These are phyloP conservation scores for Drosophila sechellia DNA, from an alignment of 1,140 invertebrate genomes.

Conservation along the genomic window DNA sequence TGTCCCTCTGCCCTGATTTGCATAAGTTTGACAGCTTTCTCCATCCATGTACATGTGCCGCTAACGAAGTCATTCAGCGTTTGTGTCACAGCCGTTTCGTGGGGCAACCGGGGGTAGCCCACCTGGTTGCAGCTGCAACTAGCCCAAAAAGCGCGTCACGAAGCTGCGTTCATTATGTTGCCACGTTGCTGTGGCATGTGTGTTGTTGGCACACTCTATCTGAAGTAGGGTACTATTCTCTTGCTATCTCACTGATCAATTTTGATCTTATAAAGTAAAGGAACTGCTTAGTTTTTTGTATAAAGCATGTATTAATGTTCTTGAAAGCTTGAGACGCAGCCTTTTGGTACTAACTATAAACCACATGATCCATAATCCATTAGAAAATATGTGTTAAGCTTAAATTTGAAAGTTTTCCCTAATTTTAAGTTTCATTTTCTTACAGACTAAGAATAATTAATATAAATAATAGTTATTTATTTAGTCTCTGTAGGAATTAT, in stretches of 20 bases:
- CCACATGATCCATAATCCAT: no score
- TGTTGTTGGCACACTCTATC: background rate
- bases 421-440: no score
- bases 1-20: constrained; percentile 55
- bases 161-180: constrained; percentile 70
- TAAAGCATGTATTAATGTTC: no score
- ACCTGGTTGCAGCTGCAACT: constrained; percentile 39
- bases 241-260: no score
- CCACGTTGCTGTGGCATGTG: constrained; percentile 34
- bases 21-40: constrained; percentile 72
- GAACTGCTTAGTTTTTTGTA: no score
- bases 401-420: no score
- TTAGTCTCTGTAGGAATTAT: background rate
- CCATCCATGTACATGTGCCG: constrained; percentile 30
- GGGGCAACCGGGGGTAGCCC: constrained; percentile 13
- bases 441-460: no score
- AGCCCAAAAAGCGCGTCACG: constrained; percentile 45
- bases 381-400: no score
- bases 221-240: no score
- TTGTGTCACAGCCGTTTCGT: constrained; percentile 36
- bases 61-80: constrained; percentile 79
- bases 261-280: no score
- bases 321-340: no score
- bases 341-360: no score
- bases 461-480: background rate